Base-by-base conservation (phyloP, 2,797 vertebrate genomes). In the Peromyscus melanophrys region DNA sequence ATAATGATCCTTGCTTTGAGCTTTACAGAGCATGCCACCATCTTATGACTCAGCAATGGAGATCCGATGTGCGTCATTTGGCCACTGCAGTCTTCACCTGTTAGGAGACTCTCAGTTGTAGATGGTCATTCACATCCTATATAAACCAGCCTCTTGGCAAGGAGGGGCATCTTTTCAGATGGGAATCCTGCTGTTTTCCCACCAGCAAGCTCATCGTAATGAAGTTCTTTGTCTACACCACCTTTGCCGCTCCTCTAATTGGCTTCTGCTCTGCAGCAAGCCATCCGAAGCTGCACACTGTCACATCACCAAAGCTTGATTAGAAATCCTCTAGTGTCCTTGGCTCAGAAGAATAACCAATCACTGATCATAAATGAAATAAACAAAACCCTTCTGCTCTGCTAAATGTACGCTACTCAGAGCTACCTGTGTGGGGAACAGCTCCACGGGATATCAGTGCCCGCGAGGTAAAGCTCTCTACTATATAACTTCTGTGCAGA, bases 261-360 rank as follows among this genome's bases (percentile, higher is more conserved):
- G 25, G 6, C 40, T 85, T 76, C 46, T n/a, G 25, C 34, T 21
- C 43, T 37, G 25, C 16, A 76, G 34, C n/a, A 67, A 67, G n/a
- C 1, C 37, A 29, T 46, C 27, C 1, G 31, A 67, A 43, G 4
- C 5, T 37, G 55, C 16, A 34, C 46, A 57, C 16, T 21, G 17
- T 29, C 6, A 14, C 23, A 37, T 76, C 49, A 88, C 27, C 46
- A 40, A 55, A 90, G 27, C 12, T 86, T 61, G 29, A 63, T 81
- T 77, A 93, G 89, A 94, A 95, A 40, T 43, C 65, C 34, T 52
- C 11, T 31, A 65, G 55, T 13, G 43, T 94, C 94, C 91, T 77
- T 85, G 37, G n/a, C 43, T 77, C 52, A 65, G 43, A 17, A 77
- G 49, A 95, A 61, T 91, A 40, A 90, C 27, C 73, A 75, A 57